These are phyloP conservation scores for Argyra leucocephala DNA, from an alignment of 2,888 invertebrate species.

Conservation along the genomic window DNA sequence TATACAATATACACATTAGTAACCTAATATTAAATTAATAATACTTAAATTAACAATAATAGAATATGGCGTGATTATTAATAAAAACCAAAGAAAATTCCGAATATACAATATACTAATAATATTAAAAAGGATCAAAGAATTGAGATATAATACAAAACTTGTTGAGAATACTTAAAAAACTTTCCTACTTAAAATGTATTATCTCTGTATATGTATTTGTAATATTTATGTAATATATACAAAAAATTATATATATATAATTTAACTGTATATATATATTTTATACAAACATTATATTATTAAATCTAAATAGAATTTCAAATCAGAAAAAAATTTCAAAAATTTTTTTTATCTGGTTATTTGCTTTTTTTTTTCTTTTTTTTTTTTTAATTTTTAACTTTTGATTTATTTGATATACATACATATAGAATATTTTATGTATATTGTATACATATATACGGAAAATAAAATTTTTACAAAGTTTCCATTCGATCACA, in stretches of 20 bases:
- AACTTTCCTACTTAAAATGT: background rate
- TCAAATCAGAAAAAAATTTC: background rate
- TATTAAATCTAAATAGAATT: background rate
- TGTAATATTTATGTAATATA: background rate
- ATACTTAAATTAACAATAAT: too few relatives aligned
- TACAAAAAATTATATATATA: background rate
- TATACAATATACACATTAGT: too few relatives aligned
- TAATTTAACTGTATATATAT: background rate
- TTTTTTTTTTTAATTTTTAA: background rate
- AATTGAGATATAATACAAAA: constrained; percentile 3
- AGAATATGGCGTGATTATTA: too few relatives aligned
- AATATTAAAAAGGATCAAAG: background rate
- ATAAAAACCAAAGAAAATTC: too few relatives aligned
- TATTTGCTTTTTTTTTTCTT: background rate
- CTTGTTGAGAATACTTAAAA: background rate
- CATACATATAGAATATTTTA: too few relatives aligned
- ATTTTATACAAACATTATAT: background rate
- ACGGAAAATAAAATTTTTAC: too few relatives aligned
- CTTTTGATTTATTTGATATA: too few relatives aligned
- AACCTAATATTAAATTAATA: too few relatives aligned
- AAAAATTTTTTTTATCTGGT: background rate
- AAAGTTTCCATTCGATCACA: background rate
- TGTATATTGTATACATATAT: too few relatives aligned
- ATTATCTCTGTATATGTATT: background rate
- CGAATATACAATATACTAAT: background rate